Evolutionary conservation across 2,888 invertebrate species (phyloP), one percentile per base, ranked within the genome.

Genomic region (Melipona bicolor): DNA sequence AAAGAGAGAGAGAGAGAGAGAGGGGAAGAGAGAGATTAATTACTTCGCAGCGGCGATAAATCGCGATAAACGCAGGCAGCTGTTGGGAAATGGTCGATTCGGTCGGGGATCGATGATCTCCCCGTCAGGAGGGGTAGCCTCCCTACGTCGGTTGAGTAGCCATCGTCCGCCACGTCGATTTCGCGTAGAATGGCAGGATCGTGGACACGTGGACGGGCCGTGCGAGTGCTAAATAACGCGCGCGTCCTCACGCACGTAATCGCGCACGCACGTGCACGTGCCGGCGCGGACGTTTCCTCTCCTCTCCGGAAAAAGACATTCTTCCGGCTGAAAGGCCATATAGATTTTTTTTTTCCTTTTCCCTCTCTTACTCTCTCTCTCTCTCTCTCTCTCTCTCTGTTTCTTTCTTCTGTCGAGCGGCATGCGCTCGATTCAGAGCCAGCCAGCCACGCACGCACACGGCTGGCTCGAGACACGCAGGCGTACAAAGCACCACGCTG

Each of bases 311-410:
- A 36, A 59, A 71, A 76, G 70, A 27, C 52, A 56, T 73, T 84
- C 78, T 68, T 68, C 54, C 68, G 49, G 76, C 76, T 71, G 59
- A 56, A 80, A 87, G 68, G 78, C 71, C 74, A 75, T 87, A 88
- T 88, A 88, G 88, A 88, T 88, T 88, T 87, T 81, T 88, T 88
- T 61, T 75, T 73, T 68, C 69, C 43, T 43, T 9, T 1, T 36
- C 36, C 9, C 36, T 36, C 32, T 36, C 32, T 32, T 4, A 4
- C 32, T 32, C 32, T 36, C 32, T 36, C 36, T 36, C 36, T 36
- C 36, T 36, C 32, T 32, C 32, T 36, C 36, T 36, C 36, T 9
- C 36, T 36, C 9, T 36, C 9, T 36, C 9, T 36, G 36, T 36
- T 36, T 36, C 36, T 36, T 36, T 36, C 36, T 43, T 43, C 43